phyloP scores from a whole-genome alignment of 2,113 vertebrate genomes.

The Larimichthys crocea region DNA sequence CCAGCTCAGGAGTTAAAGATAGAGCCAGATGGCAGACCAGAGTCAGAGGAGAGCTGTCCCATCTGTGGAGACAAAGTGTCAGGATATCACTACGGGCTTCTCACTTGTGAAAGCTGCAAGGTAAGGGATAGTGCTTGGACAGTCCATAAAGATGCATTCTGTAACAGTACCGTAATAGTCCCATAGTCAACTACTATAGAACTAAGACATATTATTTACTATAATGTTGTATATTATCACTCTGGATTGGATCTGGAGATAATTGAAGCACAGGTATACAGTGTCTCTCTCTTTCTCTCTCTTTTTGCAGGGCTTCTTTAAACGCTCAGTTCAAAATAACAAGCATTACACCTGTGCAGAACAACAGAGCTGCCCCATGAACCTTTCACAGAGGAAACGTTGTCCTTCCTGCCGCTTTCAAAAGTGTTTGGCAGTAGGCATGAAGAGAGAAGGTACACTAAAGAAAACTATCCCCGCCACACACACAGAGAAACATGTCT shows the following conservation, averaged over 20 bases:
- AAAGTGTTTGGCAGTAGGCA: conserved; percentile 87
- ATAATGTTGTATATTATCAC: not conserved
- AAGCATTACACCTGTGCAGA: conserved; percentile 85
- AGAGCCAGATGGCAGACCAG: conserved; percentile 49
- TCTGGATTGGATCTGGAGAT: not conserved
- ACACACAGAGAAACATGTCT: not conserved
- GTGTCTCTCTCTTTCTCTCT: not conserved
- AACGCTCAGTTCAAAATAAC: conserved; percentile 88
- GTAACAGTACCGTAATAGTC: not conserved
- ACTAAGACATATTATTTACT: not conserved
- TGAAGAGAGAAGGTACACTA: conserved; percentile 85
- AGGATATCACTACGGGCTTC: conserved; percentile 86
- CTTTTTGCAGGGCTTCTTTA: conserved; percentile 85
- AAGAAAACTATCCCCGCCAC: not conserved
- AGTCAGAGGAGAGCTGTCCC: conserved; percentile 77
- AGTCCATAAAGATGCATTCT: not conserved
- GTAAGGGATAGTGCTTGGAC: conserved; percentile 47
- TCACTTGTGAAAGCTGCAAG: conserved; percentile 88
- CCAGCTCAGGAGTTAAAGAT: conserved; percentile 75
- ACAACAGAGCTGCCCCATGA: conserved; percentile 84
- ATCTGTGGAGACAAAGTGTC: conserved; percentile 86
- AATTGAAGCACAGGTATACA: not conserved
- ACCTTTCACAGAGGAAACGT: conserved; percentile 85
- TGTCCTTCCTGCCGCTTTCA: conserved; percentile 87
- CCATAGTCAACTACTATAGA: not conserved